phyloP scores from a whole-genome alignment of 1,140 invertebrate species.

The Belonocnema kinseyi region DNA sequence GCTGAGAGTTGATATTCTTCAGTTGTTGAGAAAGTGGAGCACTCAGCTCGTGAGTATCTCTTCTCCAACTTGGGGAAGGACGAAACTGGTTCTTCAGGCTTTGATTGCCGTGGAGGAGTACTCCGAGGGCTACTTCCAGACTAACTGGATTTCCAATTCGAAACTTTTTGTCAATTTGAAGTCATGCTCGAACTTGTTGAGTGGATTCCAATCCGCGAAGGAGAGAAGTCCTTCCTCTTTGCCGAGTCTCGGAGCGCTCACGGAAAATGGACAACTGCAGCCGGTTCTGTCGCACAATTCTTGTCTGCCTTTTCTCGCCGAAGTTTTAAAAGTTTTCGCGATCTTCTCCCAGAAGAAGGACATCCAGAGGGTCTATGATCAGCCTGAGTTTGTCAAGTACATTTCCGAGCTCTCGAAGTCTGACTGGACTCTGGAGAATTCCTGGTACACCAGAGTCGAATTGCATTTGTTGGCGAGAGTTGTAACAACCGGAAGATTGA shows the following conservation, averaged over 20 bases:
- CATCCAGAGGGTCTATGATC: constrained; percentile 51
- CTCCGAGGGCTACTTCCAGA: constrained; percentile 47
- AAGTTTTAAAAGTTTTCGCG: constrained; percentile 50
- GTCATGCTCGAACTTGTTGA: constrained; percentile 67
- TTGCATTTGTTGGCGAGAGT: constrained; percentile 60
- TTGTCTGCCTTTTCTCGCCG: constrained; percentile 61
- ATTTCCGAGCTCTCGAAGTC: constrained; percentile 52
- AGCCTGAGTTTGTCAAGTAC: constrained; percentile 60
- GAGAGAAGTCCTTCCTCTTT: constrained; percentile 64
- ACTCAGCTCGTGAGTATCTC: constrained; percentile 60
- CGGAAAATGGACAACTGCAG: constrained; percentile 64
- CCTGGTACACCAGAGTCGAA: constrained; percentile 69
- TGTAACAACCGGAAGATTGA: constrained; percentile 48
- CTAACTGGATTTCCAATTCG: constrained; percentile 53
- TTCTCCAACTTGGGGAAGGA: constrained; percentile 63
- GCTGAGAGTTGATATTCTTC: constrained; percentile 54
- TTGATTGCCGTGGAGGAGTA: constrained; percentile 56
- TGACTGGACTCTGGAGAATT: constrained; percentile 66
- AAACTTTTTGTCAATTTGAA: constrained; percentile 64
- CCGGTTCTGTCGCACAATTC: constrained; percentile 61
- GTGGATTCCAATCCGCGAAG: constrained; percentile 39
- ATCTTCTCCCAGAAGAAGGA: constrained; percentile 42
- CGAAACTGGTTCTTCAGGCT: constrained; percentile 62
- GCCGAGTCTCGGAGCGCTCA: constrained; percentile 62
- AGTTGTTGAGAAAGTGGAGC: constrained; percentile 67